Conservation (phyloP, 2,113 vertebrate species). For the Delphinapterus leucas region DNA sequence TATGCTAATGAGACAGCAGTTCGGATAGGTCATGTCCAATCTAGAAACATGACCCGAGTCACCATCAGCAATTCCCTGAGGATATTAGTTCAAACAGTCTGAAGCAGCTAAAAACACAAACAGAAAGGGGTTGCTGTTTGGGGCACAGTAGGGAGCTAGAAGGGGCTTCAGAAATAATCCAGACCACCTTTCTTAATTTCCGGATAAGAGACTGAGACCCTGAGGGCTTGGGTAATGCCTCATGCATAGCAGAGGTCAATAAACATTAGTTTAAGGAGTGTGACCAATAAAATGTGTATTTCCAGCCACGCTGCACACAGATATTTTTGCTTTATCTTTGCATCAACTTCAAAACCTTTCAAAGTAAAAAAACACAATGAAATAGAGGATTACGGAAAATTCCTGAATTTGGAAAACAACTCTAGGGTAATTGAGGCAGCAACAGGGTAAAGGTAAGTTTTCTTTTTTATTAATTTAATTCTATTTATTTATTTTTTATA, state of each 20-base stretch:
- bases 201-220: neutral
- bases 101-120: neutral
- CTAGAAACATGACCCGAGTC: neutral
- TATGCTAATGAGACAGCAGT: neutral
- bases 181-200: neutral
- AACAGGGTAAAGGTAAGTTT: neutral
- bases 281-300: neutral
- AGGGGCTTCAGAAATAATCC: neutral
- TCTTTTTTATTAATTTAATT: too few relatives aligned
- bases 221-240: neutral
- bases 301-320: neutral
- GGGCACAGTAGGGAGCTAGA: neutral
- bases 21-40: neutral
- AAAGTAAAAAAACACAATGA: neutral
- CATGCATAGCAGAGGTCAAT: neutral
- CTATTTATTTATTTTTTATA: too few relatives aligned
- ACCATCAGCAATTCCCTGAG: neutral
- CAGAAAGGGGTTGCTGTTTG: neutral
- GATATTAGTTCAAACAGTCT: neutral
- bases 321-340: neutral
- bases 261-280: neutral
- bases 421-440: neutral
- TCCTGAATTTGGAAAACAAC: neutral
- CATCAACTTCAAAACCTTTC: neutral
- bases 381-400: neutral